A percentile compares a stretch with the other conserved stretches of the same genome.
phyloP scores from a whole-genome alignment of 1,140 invertebrate species.

The Marisa cornuarietis region DNA sequence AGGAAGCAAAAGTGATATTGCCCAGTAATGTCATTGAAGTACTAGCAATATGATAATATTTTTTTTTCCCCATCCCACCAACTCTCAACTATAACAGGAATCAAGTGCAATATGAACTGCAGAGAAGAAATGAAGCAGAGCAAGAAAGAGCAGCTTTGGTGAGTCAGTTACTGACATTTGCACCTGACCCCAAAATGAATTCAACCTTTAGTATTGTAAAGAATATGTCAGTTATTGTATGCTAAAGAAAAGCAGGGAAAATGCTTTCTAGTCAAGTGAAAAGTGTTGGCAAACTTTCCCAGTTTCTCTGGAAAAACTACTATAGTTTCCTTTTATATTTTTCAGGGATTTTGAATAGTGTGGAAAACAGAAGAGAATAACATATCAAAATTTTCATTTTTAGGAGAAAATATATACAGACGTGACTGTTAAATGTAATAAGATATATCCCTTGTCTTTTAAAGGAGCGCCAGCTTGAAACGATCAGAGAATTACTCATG shows the following conservation, averaged over 20 bases:
- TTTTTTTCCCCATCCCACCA: no score
- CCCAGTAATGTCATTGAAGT: no score
- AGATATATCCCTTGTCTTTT: constrained; percentile 26
- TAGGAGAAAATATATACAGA: neutral
- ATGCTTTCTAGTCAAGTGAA: no score
- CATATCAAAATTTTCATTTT: no score
- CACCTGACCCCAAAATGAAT: neutral
- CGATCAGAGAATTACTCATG: constrained; percentile 77
- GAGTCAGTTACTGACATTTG: constrained; percentile 32
- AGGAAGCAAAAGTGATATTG: no score
- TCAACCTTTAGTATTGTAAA: neutral
- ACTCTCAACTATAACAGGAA: constrained; percentile 65
- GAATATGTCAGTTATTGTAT: neutral
- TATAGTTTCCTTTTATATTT: no score
- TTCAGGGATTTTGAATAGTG: no score
- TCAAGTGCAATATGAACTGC: constrained; percentile 81
- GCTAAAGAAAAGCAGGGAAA: no score
- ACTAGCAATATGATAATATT: no score
- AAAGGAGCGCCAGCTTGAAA: constrained; percentile 78
- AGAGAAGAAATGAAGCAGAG: constrained; percentile 72
- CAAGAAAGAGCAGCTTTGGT: constrained; percentile 74
- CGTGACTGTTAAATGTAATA: constrained; percentile 9
- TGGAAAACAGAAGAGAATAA: neutral
- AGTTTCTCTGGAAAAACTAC: no score
- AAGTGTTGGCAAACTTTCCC: no score